Evolutionary conservation across 2,888 invertebrate species (phyloP), one percentile per base, ranked within the genome.

Genomic region (Cheilosia vernalis): DNA sequence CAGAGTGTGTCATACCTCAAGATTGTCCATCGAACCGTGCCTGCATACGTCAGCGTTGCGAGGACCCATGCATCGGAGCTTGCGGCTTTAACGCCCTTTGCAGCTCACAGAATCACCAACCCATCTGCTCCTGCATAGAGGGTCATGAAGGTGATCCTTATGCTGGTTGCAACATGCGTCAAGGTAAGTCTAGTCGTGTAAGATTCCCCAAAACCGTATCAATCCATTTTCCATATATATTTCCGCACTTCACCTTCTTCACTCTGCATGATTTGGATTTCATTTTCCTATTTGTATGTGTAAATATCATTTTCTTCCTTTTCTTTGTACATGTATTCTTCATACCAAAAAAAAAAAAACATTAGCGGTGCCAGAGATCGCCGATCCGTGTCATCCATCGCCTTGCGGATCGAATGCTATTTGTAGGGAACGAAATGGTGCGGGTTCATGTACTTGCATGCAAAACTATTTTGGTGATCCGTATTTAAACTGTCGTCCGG

Each of bases 381-480:
- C 92, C 88, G 93, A 94, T 92, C 97, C 97, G 87, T 97, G 97
- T 91, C 94, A 95, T 90, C 96, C 96, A 87, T 96, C 96, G 72
- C 97, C 97, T 53, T 98, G 98, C 91, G 97, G 97, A 78, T 94
- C 95, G 40, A 97, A 97, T 91, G 97, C 98, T 64, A 92, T 96
- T 88, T 98, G 98, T 92, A 96, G 95, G 92, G 96, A 96, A 92
- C 94, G 95, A 89, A 95, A 96, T 89, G 96, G 95, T 88, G 95
- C 95, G 74, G 97, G 97, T 58, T 96, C 97, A 84, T 97, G 97
- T 91, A 93, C 94, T 86, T 97, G 97, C 92, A 93, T 96, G 87
- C 94, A 95, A 77, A 96, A 96, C 89, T 97, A 96, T 91, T 95
- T 95, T 89, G 97, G 97, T 66, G 97, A 97, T 93, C 97, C 97